phyloP scores from a whole-genome alignment of 1,140 invertebrate genomes.

The Trissolcus basalis region DNA sequence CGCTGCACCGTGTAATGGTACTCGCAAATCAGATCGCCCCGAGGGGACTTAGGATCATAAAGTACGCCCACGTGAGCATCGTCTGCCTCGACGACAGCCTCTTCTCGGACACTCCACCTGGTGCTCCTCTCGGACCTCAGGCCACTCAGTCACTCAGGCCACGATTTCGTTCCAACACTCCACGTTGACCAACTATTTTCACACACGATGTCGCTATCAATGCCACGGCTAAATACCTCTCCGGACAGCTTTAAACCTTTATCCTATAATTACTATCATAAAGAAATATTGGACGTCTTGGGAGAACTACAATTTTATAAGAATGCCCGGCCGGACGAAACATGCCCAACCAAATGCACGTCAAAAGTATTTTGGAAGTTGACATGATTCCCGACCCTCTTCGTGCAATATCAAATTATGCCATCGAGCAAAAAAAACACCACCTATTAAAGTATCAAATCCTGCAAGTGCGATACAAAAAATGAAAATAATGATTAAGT shows the following conservation, averaged over 20 bases:
- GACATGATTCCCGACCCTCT: background rate
- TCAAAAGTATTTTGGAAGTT: slow-evolving; percentile 2
- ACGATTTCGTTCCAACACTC: slow-evolving; percentile 48
- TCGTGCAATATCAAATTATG: no score
- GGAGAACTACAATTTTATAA: slow-evolving; percentile 13
- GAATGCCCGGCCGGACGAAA: background rate
- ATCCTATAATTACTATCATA: slow-evolving; percentile 33
- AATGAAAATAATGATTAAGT: no score
- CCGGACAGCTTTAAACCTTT: slow-evolving; percentile 10
- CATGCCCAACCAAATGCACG: no score
- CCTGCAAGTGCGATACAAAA: no score
- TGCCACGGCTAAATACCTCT: slow-evolving; percentile 37
- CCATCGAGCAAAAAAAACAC: no score
- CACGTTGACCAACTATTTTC: slow-evolving; percentile 35
- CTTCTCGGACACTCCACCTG: background rate
- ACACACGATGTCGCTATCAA: slow-evolving; percentile 38
- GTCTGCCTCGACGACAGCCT: slow-evolving; percentile 49
- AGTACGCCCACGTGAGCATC: slow-evolving; percentile 66
- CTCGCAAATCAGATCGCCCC: slow-evolving; percentile 69
- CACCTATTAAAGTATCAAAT: no score
- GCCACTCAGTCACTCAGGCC: slow-evolving; percentile 40
- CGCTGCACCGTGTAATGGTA: slow-evolving; percentile 64
- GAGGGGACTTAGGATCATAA: slow-evolving; percentile 60
- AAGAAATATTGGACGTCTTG: slow-evolving; percentile 22
- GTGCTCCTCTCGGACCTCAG: slow-evolving; percentile 11